These are phyloP conservation scores for Globicephala melas DNA, from an alignment of 2,113 vertebrate genomes.

Conservation along the genomic window DNA sequence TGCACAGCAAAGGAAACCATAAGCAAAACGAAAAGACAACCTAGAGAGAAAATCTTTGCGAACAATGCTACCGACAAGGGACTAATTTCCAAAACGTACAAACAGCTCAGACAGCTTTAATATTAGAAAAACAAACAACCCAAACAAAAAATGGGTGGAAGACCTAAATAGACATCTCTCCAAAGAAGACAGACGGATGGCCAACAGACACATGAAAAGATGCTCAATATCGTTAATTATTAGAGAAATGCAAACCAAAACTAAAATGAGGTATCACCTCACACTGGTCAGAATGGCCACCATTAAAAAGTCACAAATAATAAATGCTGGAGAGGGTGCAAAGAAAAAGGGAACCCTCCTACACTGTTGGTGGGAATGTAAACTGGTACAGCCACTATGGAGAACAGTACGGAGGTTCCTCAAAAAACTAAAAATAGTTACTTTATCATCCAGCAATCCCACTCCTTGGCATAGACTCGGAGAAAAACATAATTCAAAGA, in stretches of 20 bases:
- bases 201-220: neutral
- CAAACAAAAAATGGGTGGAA: neutral
- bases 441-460: neutral
- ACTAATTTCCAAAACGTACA: neutral
- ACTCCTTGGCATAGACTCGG: neutral
- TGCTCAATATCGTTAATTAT: neutral
- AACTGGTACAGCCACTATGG: neutral
- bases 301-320: neutral
- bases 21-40: neutral
- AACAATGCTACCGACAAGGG: neutral
- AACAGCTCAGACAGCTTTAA: neutral
- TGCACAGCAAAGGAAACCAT: neutral
- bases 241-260: neutral
- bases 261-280: neutral
- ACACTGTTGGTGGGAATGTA: neutral
- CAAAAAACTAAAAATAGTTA: neutral
- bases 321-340: neutral
- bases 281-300: neutral
- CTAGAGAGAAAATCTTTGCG: neutral
- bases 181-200: neutral
- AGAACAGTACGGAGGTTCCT: neutral
- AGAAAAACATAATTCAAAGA: neutral
- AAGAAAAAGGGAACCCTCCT: neutral
- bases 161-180: too few species aligned
- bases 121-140: neutral